Base-by-base conservation (phyloP, 2,888 invertebrate genomes). In the Acrocyrtus sp. region DNA sequence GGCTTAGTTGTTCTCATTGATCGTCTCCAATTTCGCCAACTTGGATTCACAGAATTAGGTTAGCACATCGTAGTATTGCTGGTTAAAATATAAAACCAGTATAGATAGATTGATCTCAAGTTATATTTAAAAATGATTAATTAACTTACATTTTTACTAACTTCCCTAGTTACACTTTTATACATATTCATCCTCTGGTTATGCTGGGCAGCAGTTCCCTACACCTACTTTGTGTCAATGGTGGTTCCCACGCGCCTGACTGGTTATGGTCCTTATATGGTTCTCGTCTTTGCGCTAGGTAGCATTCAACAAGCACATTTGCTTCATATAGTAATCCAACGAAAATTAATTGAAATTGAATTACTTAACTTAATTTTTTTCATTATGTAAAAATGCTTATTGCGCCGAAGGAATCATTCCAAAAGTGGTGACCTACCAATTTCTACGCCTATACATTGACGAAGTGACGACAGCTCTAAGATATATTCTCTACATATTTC, bases 181-280 rank as follows among this genome's bases (percentile, higher is more conserved):
- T 12, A 29, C 4, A 67, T 76, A n/a, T 43, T 74, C n/a, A 8
- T 19, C 1, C 12, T 15, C 2, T 74, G 74, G 56, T 27, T 77
- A 10, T 77, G 74, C 34, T 74, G 72, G 65, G 54, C 77, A 8
- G 60, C 45, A 1, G 60, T 74, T 17, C 77, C 77, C 10, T 77
- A 69, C 56, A 34, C 74, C 0, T 77, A 77, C 26, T 48, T 72
- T 29, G 17, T 43, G 27, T 22, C 19, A 39, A 47, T 29, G 45
- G 10, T 39, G 2, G 8, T 72, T 3, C 34, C 47, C 0, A 8
- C 29, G 0, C 22, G 8, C 12, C 10, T 34, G 1, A 29, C 45
- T 24, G 75, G 72, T 21, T 72, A 67, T 34, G 62, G 53, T 0
- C 34, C 45, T 54, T 74, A 60, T 41, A 3, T 72, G n/a, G n/a